Evolutionary conservation across 2,888 invertebrate genomes (phyloP), one percentile per base, ranked within the genome.

Genomic region (Pterostichus niger): DNA sequence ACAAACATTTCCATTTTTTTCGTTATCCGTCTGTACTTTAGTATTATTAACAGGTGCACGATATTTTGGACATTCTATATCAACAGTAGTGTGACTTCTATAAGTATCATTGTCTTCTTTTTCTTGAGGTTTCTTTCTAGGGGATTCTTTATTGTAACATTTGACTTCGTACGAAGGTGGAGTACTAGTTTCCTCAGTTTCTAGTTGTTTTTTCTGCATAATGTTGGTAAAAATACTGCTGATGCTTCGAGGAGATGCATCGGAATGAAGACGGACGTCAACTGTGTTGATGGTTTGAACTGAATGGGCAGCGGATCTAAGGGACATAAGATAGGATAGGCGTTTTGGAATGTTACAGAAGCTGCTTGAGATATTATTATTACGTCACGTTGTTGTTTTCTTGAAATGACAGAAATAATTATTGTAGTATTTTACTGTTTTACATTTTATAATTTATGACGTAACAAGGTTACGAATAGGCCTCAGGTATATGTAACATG

Each of bases 151-250:
- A n/a, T 13, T n/a, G 49, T 49, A 49, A 49, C 49, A 7, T 40
- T 40, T 49, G 5, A 49, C n/a, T 13, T 49, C 49, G 5, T 49
- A 49, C n/a, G n/a, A 1, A 13, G 52, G 52, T n/a, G 52, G 13
- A 52, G 10, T 59, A 17, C 24, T 2, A 59, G 1, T 9, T 1
- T 13, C 59, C 1, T 10, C 7, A 4, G 5, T 2, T 2, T 31
- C 13, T 33, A 10, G 64, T n/a, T 31, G 64, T 6, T 59, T 59
- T 15, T 59, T 59, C 2, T 31, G 33, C 64, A 64, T 64, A 9
- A 64, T 64, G 64, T 64, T 64, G n/a, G 64, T 64, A 13, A 64
- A 64, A n/a, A 64, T 64, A 9, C 35, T 64, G 33, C 64, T 64
- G 64, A 64, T 64, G 6, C 11, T 64, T 6, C 64, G n/a, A 24